phyloP scores from a whole-genome alignment of 2,888 invertebrate genomes.

The Folsomia manolachei region DNA sequence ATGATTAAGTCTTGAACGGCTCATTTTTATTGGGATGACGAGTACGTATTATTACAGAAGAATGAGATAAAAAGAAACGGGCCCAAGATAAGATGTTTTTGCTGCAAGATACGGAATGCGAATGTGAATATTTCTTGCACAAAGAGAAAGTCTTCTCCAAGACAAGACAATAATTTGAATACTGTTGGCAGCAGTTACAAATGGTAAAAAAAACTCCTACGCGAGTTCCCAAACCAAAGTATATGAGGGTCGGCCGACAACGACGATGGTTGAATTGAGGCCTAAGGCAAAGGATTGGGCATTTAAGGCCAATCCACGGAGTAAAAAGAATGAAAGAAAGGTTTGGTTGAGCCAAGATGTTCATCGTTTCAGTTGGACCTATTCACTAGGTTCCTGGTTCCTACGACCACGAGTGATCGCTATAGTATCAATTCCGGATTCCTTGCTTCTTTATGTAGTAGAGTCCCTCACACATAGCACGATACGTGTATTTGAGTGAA shows the following conservation, averaged over 20 bases:
- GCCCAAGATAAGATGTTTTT: slow-evolving; percentile 16
- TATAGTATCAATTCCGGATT: neutral
- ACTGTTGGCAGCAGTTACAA: slow-evolving; percentile 33
- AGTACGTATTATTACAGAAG: slow-evolving; percentile 44
- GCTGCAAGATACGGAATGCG: slow-evolving; percentile 12
- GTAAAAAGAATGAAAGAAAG: too few species aligned
- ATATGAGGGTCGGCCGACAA: neutral
- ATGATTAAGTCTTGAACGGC: slow-evolving; percentile 41
- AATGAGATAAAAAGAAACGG: slow-evolving; percentile 27
- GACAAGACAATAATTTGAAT: slow-evolving; percentile 43
- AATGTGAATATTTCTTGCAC: slow-evolving; percentile 15
- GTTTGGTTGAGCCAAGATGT: slow-evolving; percentile 7
- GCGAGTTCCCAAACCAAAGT: slow-evolving; percentile 7
- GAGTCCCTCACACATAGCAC: too few species aligned
- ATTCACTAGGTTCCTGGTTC: neutral
- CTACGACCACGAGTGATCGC: neutral
- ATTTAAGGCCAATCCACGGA: slow-evolving; percentile 19
- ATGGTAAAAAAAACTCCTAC: neutral
- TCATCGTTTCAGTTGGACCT: neutral
- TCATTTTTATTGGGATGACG: slow-evolving; percentile 46
- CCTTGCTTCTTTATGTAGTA: neutral
- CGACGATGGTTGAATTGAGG: slow-evolving; percentile 13
- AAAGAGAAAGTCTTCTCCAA: slow-evolving; percentile 31
- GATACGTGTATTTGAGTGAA: too few species aligned
- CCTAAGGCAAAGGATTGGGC: slow-evolving; percentile 14